Evolutionary conservation across 2,113 vertebrate species (phyloP).

Genomic region (Genyomyrus donnyi): DNA sequence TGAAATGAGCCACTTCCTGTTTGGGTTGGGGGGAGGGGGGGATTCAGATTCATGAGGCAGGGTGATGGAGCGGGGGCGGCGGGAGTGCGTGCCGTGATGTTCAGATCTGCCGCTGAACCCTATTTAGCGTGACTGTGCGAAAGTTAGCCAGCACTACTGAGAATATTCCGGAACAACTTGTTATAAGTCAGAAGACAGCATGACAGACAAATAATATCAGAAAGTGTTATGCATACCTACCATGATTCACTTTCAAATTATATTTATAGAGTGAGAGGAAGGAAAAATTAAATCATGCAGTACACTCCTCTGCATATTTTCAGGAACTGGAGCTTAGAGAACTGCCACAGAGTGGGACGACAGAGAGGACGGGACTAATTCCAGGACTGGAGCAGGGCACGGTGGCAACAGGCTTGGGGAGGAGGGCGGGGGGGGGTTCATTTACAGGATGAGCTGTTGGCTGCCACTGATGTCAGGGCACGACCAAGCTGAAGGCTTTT

Average conservation of each 20-base stretch:
- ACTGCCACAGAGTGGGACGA: neutral
- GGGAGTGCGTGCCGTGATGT: neutral
- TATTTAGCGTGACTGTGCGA: neutral
- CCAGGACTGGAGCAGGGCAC: neutral
- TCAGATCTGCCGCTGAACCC: neutral
- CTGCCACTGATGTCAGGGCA: neutral
- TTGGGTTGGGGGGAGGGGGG: neutral
- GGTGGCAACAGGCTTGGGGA: neutral
- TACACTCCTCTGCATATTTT: neutral
- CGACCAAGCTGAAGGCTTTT: neutral
- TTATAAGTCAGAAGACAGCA: conserved; percentile 7
- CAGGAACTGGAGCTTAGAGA: neutral
- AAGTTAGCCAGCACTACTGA: too few species aligned
- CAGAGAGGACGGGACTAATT: neutral
- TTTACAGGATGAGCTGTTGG: neutral
- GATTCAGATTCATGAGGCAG: neutral
- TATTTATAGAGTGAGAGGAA: neutral
- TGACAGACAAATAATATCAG: neutral
- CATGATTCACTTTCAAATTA: neutral
- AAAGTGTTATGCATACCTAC: neutral
- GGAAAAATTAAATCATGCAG: neutral
- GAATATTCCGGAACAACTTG: neutral
- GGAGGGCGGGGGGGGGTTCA: neutral
- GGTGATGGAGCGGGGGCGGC: neutral
- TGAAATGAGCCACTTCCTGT: neutral